Conservation (phyloP, 2,797 vertebrate genomes). For the Lagorchestes hirsutus region DNA sequence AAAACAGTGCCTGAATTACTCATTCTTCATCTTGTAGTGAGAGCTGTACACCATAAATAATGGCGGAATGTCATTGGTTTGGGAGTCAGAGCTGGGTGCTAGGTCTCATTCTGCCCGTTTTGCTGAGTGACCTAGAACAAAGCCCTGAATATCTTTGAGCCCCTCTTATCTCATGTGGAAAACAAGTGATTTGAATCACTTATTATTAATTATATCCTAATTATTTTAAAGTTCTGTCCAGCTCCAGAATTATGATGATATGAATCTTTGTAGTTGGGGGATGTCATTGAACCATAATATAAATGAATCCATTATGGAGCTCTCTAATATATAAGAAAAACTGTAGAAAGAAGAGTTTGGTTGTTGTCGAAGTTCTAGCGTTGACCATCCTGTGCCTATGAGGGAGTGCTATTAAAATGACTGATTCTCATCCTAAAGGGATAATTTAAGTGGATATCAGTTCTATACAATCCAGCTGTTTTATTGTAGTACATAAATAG, state of each 20-base stretch:
- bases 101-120: background rate
- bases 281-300: background rate
- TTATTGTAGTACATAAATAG: background rate
- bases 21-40: background rate
- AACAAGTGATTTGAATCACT: background rate
- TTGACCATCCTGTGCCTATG: background rate
- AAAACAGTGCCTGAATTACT: background rate
- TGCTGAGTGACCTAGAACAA: background rate
- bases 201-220: background rate
- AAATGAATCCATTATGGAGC: background rate
- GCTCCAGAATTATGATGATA: background rate
- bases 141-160: background rate
- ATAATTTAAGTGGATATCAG: background rate
- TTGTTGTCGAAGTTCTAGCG: background rate
- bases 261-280: background rate
- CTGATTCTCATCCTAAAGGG: background rate
- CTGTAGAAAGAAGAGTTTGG: background rate
- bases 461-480: background rate
- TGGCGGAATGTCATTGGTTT: background rate
- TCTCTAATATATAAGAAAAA: background rate
- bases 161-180: background rate
- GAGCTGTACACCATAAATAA: background rate
- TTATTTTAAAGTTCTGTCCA: background rate
- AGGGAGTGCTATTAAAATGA: background rate
- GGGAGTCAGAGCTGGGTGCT: background rate